Evolutionary conservation across 2,113 vertebrate genomes (phyloP).

Genomic region (Rynchops niger): DNA sequence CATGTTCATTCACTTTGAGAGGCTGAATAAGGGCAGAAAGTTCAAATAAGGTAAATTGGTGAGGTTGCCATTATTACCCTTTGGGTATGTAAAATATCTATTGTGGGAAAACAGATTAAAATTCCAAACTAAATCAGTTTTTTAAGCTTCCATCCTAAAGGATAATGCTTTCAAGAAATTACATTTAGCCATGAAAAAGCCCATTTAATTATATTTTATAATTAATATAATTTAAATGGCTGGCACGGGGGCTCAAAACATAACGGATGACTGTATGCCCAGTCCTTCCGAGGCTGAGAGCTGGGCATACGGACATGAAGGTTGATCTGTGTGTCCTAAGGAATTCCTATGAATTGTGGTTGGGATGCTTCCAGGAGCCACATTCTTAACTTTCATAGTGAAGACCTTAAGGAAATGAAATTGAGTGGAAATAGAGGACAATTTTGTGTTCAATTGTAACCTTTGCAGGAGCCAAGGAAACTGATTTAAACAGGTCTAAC

Average conservation of each 20-base stretch:
- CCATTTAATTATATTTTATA: background rate
- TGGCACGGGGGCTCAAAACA: background rate
- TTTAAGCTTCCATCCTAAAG: constrained; percentile 7
- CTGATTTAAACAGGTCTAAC: background rate
- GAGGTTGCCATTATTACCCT: background rate
- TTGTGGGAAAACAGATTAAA: constrained; percentile 19
- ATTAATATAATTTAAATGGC: background rate
- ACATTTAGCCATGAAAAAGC: background rate
- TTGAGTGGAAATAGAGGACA: background rate
- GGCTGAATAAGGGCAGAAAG: background rate
- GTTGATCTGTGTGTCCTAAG: background rate
- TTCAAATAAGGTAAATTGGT: background rate
- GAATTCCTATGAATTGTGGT: background rate
- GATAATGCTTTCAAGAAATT: constrained; percentile 25
- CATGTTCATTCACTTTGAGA: background rate
- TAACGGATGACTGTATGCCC: background rate
- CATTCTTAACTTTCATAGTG: background rate
- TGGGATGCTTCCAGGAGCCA: background rate
- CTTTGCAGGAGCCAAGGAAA: background rate
- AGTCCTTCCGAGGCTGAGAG: background rate
- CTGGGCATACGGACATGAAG: accelerated
- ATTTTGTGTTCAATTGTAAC: background rate
- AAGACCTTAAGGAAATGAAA: background rate
- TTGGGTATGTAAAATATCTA: background rate
- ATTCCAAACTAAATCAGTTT: background rate